Base-by-base conservation (phyloP, 1,140 invertebrate species). In the Pogonus chalceus region DNA sequence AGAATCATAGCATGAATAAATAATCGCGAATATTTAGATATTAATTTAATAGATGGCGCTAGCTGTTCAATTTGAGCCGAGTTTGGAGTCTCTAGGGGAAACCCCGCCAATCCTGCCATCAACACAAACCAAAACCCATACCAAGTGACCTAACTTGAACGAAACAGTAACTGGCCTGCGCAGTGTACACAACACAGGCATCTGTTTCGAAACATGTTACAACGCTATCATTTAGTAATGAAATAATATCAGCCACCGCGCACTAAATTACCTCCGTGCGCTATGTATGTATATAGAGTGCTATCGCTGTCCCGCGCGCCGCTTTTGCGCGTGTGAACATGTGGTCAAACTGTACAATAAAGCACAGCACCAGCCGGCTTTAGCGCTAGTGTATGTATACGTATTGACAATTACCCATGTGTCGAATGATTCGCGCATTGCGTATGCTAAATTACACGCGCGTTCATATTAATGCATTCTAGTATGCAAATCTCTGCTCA, bases 341-440 rank as follows among this genome's bases (percentile, higher is more conserved):
- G 37, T 43, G 37, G 37, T 18, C 37, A 10, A 7, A 12, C 18
- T 9, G 37, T 18, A 10, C 18, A 7, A 4, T 31, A 31, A 4
- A 31, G 14, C 26, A 7, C 26, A 7, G 14, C 26, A 31, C 37
- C n/a, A n/a, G n/a, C n/a, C n/a, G n/a, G n/a, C n/a, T n/a, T n/a
- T n/a, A n/a, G n/a, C n/a, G n/a, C n/a, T n/a, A n/a, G n/a, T n/a
- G n/a, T n/a, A n/a, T n/a, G n/a, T n/a, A n/a, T n/a, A n/a, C n/a
- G n/a, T 43, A 43, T 43, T 43, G 37, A 43, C 37, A 43, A 43
- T 16, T 43, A 16, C 37, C 7, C 37, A 43, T 43, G 37, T 43
- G 37, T 16, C 37, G 37, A 43, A 43, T 43, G 37, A 16, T 16
- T 4, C 18, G 18, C 18, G 9, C 37, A 43, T 43, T 43, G 18